Conservation (phyloP, 1,140 invertebrate species). For the Drosophila kikkawai region DNA sequence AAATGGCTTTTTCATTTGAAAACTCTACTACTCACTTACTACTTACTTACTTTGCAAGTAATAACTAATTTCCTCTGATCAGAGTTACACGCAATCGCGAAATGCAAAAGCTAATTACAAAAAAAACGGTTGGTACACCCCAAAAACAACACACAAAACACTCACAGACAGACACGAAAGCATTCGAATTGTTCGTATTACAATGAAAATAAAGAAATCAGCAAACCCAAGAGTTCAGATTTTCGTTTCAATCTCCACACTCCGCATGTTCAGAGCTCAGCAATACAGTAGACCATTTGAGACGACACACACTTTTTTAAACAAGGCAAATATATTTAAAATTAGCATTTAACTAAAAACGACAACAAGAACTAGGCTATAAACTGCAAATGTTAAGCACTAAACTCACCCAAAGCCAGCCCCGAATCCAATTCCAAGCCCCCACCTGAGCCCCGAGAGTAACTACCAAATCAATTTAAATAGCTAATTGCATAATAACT, state of each 20-base stretch:
- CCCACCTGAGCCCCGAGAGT: slow-evolving; percentile 28
- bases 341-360: slow-evolving; percentile 78
- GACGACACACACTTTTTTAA: slow-evolving; percentile 59
- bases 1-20: slow-evolving; percentile 63
- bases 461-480: slow-evolving; percentile 81
- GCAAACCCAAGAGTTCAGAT: slow-evolving; percentile 63
- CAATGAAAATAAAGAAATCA: slow-evolving; percentile 62
- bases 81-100: slow-evolving; percentile 64
- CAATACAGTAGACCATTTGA: slow-evolving; percentile 52
- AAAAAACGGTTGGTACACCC: slow-evolving; percentile 62
- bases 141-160: slow-evolving; percentile 31
- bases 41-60: slow-evolving; percentile 70
- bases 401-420: slow-evolving; percentile 53
- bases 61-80: slow-evolving; percentile 72
- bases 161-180: slow-evolving; percentile 20
- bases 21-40: slow-evolving; percentile 59
- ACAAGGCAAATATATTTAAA: slow-evolving; percentile 67
- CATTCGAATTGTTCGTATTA: slow-evolving; percentile 75
- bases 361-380: slow-evolving; percentile 64
- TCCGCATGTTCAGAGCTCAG: slow-evolving; percentile 63
- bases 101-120: slow-evolving; percentile 64
- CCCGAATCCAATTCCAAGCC: slow-evolving; percentile 36
- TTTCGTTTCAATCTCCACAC: slow-evolving; percentile 64
- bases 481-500: slow-evolving; percentile 77
- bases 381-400: slow-evolving; percentile 76